Percentiles rank a stretch among this genome's conserved stretches.
Evolutionary conservation across 1,140 invertebrate genomes (phyloP).

Genomic region (Tetramorium alpestre): DNA sequence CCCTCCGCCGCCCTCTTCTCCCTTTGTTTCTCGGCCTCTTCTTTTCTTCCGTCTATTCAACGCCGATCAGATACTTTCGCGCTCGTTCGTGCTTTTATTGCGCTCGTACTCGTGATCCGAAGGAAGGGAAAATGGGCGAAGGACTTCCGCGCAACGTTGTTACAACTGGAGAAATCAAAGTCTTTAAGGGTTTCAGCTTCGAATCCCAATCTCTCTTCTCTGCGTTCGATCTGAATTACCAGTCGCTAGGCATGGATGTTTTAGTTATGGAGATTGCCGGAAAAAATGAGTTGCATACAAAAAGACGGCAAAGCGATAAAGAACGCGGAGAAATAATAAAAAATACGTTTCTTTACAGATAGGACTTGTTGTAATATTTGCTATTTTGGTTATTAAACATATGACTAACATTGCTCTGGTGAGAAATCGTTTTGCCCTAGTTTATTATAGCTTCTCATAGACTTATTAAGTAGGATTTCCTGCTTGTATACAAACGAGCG

Average conservation of each 20-base stretch:
- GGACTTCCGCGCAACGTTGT: conserved; percentile 46
- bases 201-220: conserved; percentile 12
- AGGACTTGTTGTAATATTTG: neutral
- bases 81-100: conserved; percentile 61
- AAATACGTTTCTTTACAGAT: neutral
- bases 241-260: conserved; percentile 22
- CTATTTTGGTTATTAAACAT: neutral
- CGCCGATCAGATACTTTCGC: conserved; percentile 50
- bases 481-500: neutral
- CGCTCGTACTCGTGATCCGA: conserved; percentile 45
- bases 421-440: conserved; percentile 28
- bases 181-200: conserved; percentile 11
- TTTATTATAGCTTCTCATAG: conserved; percentile 16
- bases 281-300: neutral
- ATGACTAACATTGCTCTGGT: neutral
- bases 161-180: conserved; percentile 53
- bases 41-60: conserved; percentile 65
- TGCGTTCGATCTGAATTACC: conserved; percentile 29
- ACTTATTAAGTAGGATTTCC: conserved; percentile 41
- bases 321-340: neutral
- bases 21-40: neutral
- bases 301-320: neutral
- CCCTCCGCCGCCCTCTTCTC: neutral
- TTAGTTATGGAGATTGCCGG: conserved; percentile 15
- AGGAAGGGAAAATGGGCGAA: conserved; percentile 55